Evolutionary conservation across 2,888 invertebrate genomes (phyloP).

Genomic region (Cephus runcator): DNA sequence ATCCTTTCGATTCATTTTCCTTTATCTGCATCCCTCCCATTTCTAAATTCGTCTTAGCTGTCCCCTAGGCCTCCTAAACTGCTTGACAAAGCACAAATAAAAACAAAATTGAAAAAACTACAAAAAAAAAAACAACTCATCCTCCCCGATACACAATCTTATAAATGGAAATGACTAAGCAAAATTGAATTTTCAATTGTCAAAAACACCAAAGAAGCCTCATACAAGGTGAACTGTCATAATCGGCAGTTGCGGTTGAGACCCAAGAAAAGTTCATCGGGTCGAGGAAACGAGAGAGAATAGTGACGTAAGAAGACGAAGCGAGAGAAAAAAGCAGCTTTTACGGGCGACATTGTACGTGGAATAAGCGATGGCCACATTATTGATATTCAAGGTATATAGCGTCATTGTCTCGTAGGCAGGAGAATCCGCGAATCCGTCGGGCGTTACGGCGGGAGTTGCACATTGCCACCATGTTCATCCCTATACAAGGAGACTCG

Average conservation of each 20-base stretch:
- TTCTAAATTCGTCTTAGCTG: background rate
- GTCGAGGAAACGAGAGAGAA: constrained; percentile 3
- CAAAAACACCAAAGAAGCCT: background rate
- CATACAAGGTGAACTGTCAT: background rate
- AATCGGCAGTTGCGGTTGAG: background rate
- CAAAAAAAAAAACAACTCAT: background rate
- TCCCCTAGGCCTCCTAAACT: background rate
- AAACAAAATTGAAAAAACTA: background rate
- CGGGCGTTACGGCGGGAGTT: constrained; percentile 14
- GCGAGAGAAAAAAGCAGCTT: constrained; percentile 10
- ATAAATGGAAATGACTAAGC: background rate
- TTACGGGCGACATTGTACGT: background rate
- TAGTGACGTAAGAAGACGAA: constrained; percentile 12
- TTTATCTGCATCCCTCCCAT: background rate
- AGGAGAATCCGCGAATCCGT: constrained; percentile 33
- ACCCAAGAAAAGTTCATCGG: background rate
- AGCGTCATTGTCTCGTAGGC: constrained; percentile 50
- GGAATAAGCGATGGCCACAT: constrained; percentile 34
- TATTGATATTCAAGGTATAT: constrained; percentile 15
- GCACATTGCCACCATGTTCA: background rate
- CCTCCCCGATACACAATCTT: background rate
- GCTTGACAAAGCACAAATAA: background rate
- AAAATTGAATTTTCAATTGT: background rate
- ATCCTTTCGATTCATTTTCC: background rate
- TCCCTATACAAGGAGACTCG: constrained; percentile 13